Conservation (phyloP, 53 echinoderm and acorn worm species). For the Crossaster papposus region DNA sequence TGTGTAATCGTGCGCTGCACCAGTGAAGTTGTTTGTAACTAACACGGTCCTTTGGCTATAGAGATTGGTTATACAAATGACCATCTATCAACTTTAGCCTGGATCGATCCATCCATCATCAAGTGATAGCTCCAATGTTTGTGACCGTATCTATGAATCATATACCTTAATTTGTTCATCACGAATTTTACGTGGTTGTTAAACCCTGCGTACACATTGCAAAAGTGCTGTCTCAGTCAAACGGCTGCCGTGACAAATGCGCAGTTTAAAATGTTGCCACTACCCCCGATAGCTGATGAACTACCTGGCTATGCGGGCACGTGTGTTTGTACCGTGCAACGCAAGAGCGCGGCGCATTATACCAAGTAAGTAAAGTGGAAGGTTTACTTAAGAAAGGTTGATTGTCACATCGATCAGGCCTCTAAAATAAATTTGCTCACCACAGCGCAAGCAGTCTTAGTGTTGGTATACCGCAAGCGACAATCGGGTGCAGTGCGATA, state of each 20-base stretch:
- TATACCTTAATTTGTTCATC: too few species aligned
- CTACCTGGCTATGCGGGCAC: constrained; percentile 6
- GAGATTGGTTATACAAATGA: background rate
- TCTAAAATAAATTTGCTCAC: constrained; percentile 15
- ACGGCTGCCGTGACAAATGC: background rate
- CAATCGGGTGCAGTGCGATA: background rate
- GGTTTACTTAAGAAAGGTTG: background rate
- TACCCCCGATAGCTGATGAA: constrained; percentile 38
- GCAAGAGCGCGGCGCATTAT: background rate
- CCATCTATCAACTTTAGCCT: background rate
- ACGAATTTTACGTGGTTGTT: too few species aligned
- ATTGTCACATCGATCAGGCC: constrained; percentile 17
- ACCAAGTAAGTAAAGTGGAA: background rate
- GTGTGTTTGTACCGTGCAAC: background rate
- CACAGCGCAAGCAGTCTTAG: background rate
- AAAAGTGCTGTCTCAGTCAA: background rate
- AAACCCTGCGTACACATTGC: background rate
- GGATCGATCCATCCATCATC: background rate
- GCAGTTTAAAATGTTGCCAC: background rate
- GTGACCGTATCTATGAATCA: background rate
- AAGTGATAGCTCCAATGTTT: background rate
- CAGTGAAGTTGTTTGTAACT: background rate
- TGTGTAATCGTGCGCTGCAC: background rate
- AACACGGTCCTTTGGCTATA: background rate
- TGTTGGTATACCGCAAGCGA: background rate